Evolutionary conservation across 2,797 vertebrate genomes (phyloP).

Genomic region (Xiphophorus birchmanni): DNA sequence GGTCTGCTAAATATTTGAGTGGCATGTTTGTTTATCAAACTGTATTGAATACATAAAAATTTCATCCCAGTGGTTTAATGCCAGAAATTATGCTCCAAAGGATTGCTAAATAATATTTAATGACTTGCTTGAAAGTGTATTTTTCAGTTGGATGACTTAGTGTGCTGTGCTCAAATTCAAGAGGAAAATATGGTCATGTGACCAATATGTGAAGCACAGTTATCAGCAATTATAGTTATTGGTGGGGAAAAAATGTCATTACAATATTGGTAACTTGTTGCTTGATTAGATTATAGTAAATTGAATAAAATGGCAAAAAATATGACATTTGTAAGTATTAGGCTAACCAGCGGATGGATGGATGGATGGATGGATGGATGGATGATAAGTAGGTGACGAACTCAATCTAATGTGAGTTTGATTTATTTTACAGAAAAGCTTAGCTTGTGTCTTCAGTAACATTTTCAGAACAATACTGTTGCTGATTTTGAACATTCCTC

Average conservation of each 20-base stretch:
- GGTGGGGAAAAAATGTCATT: no score
- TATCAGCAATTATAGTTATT: neutral
- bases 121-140: neutral
- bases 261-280: neutral
- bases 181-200: neutral
- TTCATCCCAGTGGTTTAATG: neutral
- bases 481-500: neutral
- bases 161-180: neutral
- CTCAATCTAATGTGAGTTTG: neutral
- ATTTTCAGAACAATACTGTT: neutral
- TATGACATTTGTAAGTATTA: neutral
- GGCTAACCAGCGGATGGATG: no score
- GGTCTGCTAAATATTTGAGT: slow-evolving; percentile 1
- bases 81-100: neutral
- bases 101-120: neutral
- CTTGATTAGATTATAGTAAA: neutral
- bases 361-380: neutral
- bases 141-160: neutral
- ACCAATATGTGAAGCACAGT: neutral
- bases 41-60: neutral
- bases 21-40: slow-evolving; percentile 1
- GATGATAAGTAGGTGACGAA: neutral
- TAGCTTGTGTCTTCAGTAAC: neutral
- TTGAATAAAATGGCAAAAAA: neutral
- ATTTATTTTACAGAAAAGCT: neutral